These are phyloP conservation scores for Eucera pruinosa DNA, from an alignment of 2,888 invertebrate species.

Conservation along the genomic window DNA sequence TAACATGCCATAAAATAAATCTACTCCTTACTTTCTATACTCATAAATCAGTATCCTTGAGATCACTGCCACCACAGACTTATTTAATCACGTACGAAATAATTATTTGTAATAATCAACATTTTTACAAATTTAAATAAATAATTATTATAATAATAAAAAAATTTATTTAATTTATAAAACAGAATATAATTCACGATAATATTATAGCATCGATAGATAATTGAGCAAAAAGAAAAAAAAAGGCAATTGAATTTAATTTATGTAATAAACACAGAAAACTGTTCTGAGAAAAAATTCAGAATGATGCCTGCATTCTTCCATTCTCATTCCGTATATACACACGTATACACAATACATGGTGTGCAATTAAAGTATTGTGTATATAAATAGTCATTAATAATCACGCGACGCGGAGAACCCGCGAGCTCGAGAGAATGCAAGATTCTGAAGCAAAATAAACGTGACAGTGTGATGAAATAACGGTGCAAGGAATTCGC, in stretches of 20 bases:
- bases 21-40: slow-evolving; percentile 1
- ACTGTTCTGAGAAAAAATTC: not conserved
- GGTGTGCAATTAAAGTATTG: slow-evolving; percentile 5
- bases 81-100: not conserved
- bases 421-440: not conserved
- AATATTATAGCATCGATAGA: not conserved
- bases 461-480: slow-evolving; percentile 22
- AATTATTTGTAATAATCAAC: not conserved
- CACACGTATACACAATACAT: not conserved
- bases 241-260: not conserved
- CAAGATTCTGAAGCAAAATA: not conserved
- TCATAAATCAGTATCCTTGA: slow-evolving; percentile 26
- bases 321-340: not conserved
- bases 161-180: not conserved
- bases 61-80: not conserved
- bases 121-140: not conserved
- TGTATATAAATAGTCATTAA: slow-evolving; percentile 6
- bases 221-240: not conserved
- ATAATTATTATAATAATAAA: not conserved
- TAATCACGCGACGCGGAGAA: not conserved
- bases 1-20: slow-evolving; percentile 4
- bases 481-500: slow-evolving; percentile 23
- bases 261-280: not conserved
- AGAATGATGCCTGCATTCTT: not conserved
- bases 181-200: not conserved